These are phyloP conservation scores for Philaethria dido DNA, from an alignment of 2,888 invertebrate genomes.

Conservation along the genomic window DNA sequence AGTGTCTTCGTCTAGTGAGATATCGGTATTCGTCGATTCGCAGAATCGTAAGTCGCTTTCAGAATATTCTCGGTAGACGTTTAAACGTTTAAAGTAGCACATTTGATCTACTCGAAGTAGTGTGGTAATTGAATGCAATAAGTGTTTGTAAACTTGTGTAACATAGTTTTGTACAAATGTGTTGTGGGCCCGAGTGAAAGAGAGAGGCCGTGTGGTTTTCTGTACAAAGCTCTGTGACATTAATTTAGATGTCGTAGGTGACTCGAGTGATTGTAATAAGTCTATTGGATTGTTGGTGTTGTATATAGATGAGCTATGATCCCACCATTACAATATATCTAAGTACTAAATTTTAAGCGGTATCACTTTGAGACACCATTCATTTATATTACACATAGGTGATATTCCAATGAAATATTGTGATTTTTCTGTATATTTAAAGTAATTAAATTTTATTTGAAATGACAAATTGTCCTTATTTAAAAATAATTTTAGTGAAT, in stretches of 20 bases:
- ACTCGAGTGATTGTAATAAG: slow-evolving; percentile 80
- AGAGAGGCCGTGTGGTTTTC: slow-evolving; percentile 28
- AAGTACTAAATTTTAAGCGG: slow-evolving; percentile 79
- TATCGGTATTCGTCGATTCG: slow-evolving; percentile 32
- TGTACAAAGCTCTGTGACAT: slow-evolving; percentile 55
- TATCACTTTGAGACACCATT: slow-evolving; percentile 70
- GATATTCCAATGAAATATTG: slow-evolving; percentile 79
- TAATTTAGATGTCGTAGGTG: slow-evolving; percentile 66
- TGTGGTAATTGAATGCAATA: slow-evolving; percentile 77
- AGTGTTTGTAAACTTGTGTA: slow-evolving; percentile 61
- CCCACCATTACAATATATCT: slow-evolving; percentile 83
- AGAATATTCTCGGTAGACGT: slow-evolving; percentile 45
- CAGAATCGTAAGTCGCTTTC: slow-evolving; percentile 50
- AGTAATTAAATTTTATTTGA: slow-evolving; percentile 60
- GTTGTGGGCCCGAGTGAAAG: not conserved
- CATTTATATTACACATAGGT: slow-evolving; percentile 64
- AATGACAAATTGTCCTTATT: slow-evolving; percentile 60
- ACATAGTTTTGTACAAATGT: slow-evolving; percentile 55
- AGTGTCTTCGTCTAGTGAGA: slow-evolving; percentile 31
- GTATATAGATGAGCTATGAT: slow-evolving; percentile 82
- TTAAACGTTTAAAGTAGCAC: slow-evolving; percentile 68
- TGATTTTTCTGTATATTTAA: slow-evolving; percentile 77
- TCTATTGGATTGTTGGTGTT: slow-evolving; percentile 79
- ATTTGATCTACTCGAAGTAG: slow-evolving; percentile 76
- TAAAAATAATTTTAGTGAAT: slow-evolving; percentile 42